These are phyloP conservation scores for Sycophaga agraensis DNA, from an alignment of 1,140 invertebrate species.

Conservation along the genomic window DNA sequence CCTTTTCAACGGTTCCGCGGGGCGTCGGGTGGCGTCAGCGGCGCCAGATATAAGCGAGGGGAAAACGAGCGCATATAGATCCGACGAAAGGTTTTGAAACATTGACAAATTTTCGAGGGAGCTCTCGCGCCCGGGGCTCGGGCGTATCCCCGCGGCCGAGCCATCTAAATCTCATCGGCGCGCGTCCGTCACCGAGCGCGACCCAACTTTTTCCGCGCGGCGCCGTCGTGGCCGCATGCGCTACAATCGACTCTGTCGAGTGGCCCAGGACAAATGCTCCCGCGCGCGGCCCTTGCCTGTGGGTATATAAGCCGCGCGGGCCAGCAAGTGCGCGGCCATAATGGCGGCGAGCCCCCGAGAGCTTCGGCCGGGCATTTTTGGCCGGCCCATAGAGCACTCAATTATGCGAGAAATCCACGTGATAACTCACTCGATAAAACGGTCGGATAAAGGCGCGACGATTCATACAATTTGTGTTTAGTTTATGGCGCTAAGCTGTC, in stretches of 20 bases:
- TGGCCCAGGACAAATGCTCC: background rate
- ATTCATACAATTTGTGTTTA: conserved; percentile 26
- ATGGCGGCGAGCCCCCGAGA: no score
- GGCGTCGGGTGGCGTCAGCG: no score
- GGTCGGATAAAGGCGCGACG: background rate
- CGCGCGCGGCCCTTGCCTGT: background rate
- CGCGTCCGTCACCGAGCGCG: background rate
- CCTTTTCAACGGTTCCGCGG: no score
- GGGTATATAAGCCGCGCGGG: no score
- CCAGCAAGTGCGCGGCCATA: background rate
- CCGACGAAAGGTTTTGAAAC: conserved; percentile 2
- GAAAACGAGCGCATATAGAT: no score
- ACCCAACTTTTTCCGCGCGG: background rate
- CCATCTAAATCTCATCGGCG: background rate
- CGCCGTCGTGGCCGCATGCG: no score
- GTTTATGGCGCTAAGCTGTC: conserved; percentile 17
- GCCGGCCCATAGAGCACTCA: conserved; percentile 19
- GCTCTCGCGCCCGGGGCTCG: no score
- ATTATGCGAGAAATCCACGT: conserved; percentile 24
- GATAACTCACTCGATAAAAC: conserved; percentile 27
- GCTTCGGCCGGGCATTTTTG: conserved; percentile 1
- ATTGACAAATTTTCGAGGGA: conserved; percentile 3
- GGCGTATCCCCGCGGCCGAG: no score
- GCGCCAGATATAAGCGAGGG: no score
- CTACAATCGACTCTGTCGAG: background rate